Percentiles rank a stretch among this genome's conserved stretches.
Evolutionary conservation across 2,888 invertebrate genomes (phyloP).

Genomic region (Aricia artaxerxes): DNA sequence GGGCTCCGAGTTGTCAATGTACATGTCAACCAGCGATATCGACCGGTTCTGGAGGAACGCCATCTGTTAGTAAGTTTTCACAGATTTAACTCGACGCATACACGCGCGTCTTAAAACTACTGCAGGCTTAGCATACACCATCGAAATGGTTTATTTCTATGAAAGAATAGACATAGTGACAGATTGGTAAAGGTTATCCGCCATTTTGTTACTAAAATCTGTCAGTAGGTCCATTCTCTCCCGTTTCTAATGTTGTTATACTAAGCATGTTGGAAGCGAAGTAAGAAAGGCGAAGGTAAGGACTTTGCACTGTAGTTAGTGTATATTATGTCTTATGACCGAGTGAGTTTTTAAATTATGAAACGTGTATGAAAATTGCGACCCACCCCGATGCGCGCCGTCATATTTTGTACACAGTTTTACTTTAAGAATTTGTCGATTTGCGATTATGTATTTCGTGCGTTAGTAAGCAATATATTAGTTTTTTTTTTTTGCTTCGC

Average conservation of each 20-base stretch:
- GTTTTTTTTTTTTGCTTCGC: neutral
- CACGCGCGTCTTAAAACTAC: constrained; percentile 23
- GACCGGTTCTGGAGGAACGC: constrained; percentile 92
- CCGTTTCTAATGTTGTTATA: too few species aligned
- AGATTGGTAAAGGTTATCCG: too few species aligned
- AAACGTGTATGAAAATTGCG: neutral
- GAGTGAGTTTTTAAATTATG: neutral
- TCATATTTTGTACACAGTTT: neutral
- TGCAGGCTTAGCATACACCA: too few species aligned
- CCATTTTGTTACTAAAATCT: too few species aligned
- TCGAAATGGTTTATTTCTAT: too few species aligned
- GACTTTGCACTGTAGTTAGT: neutral
- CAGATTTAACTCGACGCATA: constrained; percentile 54
- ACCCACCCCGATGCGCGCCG: neutral
- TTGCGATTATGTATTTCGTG: neutral
- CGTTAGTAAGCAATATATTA: neutral
- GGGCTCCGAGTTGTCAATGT: constrained; percentile 95
- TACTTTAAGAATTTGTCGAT: neutral
- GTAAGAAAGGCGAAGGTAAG: neutral
- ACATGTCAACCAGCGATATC: constrained; percentile 95
- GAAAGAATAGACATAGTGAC: too few species aligned
- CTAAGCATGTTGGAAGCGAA: neutral
- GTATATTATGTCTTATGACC: too few species aligned
- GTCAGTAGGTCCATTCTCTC: too few species aligned
- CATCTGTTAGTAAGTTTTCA: constrained; percentile 74